These are phyloP conservation scores for Iselma pallidipennis DNA, from an alignment of 2,888 invertebrate species.

Conservation along the genomic window DNA sequence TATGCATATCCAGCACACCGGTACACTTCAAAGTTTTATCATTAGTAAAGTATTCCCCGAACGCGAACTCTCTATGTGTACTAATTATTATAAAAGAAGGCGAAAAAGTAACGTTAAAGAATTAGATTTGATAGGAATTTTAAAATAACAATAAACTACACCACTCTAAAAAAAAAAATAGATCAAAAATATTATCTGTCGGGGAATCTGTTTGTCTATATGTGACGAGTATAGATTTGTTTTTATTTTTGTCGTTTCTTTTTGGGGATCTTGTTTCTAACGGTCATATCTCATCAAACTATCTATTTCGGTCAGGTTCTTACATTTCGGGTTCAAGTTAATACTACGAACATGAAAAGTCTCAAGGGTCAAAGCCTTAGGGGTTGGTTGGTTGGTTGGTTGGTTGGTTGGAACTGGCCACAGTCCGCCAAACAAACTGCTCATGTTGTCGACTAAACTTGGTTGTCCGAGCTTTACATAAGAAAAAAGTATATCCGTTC, in stretches of 20 bases:
- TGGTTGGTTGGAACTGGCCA: slow-evolving; percentile 28
- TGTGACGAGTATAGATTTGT: neutral
- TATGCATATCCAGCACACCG: slow-evolving; percentile 34
- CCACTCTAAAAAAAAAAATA: too few species aligned
- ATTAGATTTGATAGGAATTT: slow-evolving; percentile 10
- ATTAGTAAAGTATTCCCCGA: slow-evolving; percentile 34
- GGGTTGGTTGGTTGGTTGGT: slow-evolving; percentile 21
- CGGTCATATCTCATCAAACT: slow-evolving; percentile 22
- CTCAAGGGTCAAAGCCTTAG: slow-evolving; percentile 37
- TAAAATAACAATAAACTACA: too few species aligned
- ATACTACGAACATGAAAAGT: slow-evolving; percentile 38
- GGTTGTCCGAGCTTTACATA: slow-evolving; percentile 40
- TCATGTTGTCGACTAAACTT: slow-evolving; percentile 43
- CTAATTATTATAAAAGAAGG: slow-evolving; percentile 15
- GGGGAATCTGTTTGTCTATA: neutral
- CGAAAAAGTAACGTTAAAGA: slow-evolving; percentile 7
- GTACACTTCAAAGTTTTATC: slow-evolving; percentile 41
- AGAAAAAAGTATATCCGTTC: slow-evolving; percentile 33
- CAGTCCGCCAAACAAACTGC: slow-evolving; percentile 50
- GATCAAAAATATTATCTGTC: neutral
- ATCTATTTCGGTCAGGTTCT: slow-evolving; percentile 25
- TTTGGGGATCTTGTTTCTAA: slow-evolving; percentile 8
- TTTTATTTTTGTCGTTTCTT: slow-evolving; percentile 4
- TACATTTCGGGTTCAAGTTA: slow-evolving; percentile 38
- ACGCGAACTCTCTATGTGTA: slow-evolving; percentile 5